Percentiles rank a stretch among this genome's conserved stretches.
These are phyloP conservation scores for Nomada lathburiana DNA, from an alignment of 2,888 invertebrate species.

Conservation along the genomic window DNA sequence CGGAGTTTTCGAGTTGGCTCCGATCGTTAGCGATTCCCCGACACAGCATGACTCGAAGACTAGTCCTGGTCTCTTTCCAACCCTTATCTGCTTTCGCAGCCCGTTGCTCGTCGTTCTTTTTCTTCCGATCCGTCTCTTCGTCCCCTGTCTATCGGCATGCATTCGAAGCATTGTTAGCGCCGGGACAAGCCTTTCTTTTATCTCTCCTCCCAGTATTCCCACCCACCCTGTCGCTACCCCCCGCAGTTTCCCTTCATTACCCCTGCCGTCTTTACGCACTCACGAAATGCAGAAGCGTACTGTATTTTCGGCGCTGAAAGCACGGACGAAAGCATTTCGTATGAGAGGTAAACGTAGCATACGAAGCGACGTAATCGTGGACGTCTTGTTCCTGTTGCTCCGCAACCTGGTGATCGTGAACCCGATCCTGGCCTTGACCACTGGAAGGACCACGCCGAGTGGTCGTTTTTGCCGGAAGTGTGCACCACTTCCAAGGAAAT, in stretches of 20 bases:
- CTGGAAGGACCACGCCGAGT: constrained; percentile 76
- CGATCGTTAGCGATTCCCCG: constrained; percentile 56
- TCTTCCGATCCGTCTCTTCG: constrained; percentile 20
- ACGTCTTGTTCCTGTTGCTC: constrained; percentile 44
- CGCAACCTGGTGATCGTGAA: constrained; percentile 48
- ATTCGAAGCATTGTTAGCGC: constrained; percentile 62
- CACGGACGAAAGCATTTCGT: too few species aligned
- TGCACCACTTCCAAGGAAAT: constrained; percentile 82
- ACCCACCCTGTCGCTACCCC: constrained; percentile 26
- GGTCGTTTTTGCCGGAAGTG: constrained; percentile 81
- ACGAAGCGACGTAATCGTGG: constrained; percentile 46
- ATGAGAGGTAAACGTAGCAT: too few species aligned
- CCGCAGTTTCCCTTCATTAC: too few species aligned
- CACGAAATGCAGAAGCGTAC: too few species aligned
- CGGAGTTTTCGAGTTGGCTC: neutral
- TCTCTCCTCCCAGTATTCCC: constrained; percentile 42
- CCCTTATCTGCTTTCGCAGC: constrained; percentile 15
- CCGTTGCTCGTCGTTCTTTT: constrained; percentile 34
- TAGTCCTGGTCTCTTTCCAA: constrained; percentile 22
- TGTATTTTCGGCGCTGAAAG: neutral
- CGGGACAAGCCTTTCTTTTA: constrained; percentile 38
- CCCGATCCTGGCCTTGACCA: constrained; percentile 72
- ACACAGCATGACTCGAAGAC: constrained; percentile 27
- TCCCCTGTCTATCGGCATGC: constrained; percentile 38
- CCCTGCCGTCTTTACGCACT: constrained; percentile 54